Conservation (phyloP, 1,140 invertebrate genomes). For the Penaeus chinensis region DNA sequence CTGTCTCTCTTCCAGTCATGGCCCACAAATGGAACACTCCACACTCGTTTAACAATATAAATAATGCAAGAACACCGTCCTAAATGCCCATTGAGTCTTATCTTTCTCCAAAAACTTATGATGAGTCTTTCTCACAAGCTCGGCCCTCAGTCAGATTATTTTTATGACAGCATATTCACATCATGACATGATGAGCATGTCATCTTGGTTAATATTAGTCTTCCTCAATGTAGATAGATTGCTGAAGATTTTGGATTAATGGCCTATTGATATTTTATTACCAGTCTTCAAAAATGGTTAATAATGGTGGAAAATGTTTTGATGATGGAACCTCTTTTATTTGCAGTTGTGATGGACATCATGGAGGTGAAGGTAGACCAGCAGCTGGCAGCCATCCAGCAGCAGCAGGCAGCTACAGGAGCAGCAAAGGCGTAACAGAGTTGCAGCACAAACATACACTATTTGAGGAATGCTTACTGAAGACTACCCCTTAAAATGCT, state of each 20-base stretch:
- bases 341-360: conserved; percentile 70
- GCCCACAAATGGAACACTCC: too few relatives aligned
- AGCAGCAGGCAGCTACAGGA: conserved; percentile 60
- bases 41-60: too few relatives aligned
- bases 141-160: too few relatives aligned
- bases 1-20: too few relatives aligned
- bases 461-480: background rate
- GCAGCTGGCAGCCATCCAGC: conserved; percentile 66
- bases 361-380: conserved; percentile 70
- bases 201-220: too few relatives aligned
- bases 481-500: background rate
- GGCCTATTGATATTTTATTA: background rate
- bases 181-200: too few relatives aligned
- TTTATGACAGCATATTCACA: too few relatives aligned
- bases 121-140: too few relatives aligned
- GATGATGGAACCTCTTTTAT: conserved; percentile 32
- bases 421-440: conserved; percentile 39
- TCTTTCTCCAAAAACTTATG: too few relatives aligned
- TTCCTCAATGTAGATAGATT: too few relatives aligned
- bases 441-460: background rate
- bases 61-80: too few relatives aligned
- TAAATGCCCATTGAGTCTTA: too few relatives aligned
- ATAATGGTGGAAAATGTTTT: background rate
- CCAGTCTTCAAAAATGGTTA: background rate
- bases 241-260: background rate